phyloP scores from a whole-genome alignment of 2,113 vertebrate genomes.

The Sceloporus undulatus region DNA sequence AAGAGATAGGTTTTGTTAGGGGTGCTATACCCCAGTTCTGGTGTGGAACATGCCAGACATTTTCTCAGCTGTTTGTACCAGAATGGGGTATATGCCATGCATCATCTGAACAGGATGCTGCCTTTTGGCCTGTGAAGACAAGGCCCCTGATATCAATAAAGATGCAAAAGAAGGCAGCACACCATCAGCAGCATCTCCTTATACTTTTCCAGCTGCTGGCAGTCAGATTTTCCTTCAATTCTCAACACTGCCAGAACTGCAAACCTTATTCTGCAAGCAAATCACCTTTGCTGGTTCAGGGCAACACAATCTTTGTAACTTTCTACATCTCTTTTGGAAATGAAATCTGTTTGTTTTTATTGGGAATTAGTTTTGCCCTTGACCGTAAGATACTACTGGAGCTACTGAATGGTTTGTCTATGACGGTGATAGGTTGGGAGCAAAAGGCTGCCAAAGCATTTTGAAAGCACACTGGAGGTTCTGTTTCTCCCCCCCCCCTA shows the following conservation, averaged over 20 bases:
- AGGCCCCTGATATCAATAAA: neutral
- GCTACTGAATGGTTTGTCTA: constrained; percentile 60
- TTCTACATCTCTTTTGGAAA: constrained; percentile 56
- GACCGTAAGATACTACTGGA: constrained; percentile 29
- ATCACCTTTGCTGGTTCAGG: neutral
- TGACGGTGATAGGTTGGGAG: constrained; percentile 42
- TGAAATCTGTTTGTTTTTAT: constrained; percentile 63
- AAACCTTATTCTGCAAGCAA: neutral
- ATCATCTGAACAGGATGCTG: no score
- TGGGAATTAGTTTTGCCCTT: constrained; percentile 54
- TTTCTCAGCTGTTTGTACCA: no score
- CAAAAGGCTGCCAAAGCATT: constrained; percentile 51
- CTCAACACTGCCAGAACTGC: neutral
- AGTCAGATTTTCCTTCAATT: neutral
- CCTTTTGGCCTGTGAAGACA: no score
- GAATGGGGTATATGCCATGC: no score
- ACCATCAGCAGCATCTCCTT: neutral
- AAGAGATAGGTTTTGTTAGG: no score
- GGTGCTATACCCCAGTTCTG: no score
- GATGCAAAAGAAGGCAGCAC: neutral
- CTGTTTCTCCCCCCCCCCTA: constrained; percentile 50
- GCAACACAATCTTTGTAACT: constrained; percentile 42
- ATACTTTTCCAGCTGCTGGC: neutral
- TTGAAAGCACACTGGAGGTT: constrained; percentile 47
- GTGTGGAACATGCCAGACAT: no score